Evolutionary conservation across 2,113 vertebrate species (phyloP).

Genomic region (Coryphaenoides rupestris): DNA sequence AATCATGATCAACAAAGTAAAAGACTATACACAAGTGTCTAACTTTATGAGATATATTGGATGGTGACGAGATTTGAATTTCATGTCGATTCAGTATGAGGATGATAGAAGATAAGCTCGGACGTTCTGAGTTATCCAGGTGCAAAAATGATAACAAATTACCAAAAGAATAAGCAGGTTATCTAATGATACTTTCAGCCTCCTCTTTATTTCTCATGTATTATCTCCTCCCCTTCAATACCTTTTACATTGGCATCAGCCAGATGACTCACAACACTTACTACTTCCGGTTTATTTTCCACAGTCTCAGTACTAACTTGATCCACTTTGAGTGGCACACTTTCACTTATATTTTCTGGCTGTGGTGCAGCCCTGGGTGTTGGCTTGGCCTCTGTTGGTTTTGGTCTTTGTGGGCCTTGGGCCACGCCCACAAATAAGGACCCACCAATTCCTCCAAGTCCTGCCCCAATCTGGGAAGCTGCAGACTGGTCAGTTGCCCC

Average conservation of each 20-base stretch:
- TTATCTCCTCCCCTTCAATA: slow-evolving; percentile 36
- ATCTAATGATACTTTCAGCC: slow-evolving; percentile 40
- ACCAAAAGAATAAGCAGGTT: no score
- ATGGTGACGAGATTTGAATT: no score
- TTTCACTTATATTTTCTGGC: slow-evolving; percentile 39
- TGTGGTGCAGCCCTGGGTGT: slow-evolving; percentile 11
- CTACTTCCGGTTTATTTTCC: slow-evolving; percentile 11
- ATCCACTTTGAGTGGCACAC: slow-evolving; percentile 13
- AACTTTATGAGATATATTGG: no score
- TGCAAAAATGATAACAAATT: no score
- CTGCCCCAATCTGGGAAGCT: slow-evolving; percentile 44
- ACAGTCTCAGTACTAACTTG: slow-evolving; percentile 7
- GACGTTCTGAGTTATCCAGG: no score
- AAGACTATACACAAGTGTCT: no score
- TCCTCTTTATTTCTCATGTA: slow-evolving; percentile 49
- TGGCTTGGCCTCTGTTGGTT: slow-evolving; percentile 28
- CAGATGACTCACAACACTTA: neutral
- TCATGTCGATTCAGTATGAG: no score
- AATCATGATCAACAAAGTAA: slow-evolving; percentile 28
- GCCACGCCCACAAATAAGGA: slow-evolving; percentile 51
- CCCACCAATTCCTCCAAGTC: slow-evolving; percentile 56
- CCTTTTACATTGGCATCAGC: slow-evolving; percentile 30
- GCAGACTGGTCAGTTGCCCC: slow-evolving; percentile 41
- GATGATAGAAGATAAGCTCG: no score
- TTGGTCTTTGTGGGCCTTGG: slow-evolving; percentile 42